Base-by-base conservation (phyloP, 2,888 invertebrate genomes). In the Cynaeus angustus region DNA sequence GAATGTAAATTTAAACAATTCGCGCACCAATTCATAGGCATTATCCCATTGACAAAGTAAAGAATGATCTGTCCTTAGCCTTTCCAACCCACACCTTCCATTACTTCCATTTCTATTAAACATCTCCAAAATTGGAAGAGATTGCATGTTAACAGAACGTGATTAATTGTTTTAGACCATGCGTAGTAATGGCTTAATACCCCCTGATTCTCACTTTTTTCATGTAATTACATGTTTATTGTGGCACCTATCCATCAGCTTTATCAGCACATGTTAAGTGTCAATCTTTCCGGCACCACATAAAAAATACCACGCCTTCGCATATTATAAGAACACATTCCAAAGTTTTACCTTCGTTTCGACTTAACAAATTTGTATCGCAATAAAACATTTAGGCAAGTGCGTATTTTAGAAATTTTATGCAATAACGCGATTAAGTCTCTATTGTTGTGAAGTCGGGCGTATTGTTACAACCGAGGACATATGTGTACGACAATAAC, bases 381-480 rank as follows among this genome's bases (percentile, higher is more conserved):
- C 13, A 58, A 45, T n/a, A 13, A 53, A 56, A 58, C 14, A 28
- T 50, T 65, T 53, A 53, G 53, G 30, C 28, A 28, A 65, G 30
- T 43, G 53, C 28, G 45, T 58, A 45, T 59, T 59, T 46, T 59
- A 55, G 28, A 65, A 55, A 45, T 28, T 48, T 46, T 48, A 48
- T 56, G 55, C 56, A 56, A 66, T 48, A 66, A 37, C 37, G 56
- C 48, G 53, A 53, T 65, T 53, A 53, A 55, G 65, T 72, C 56
- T 56, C 43, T 41, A 66, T 66, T 72, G 67, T 73, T 70, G 72
- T 72, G 70, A 74, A 70, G 68, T 72, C 70, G 70, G 69, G 52
- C 65, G 67, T 70, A 74, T 74, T 74, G 71, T 72, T 72, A 28
- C 13, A 38, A 59, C 62, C 72, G 68, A 74, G 74, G 74, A 69